Base-by-base conservation (phyloP, 2,888 invertebrate genomes). In the Eurois occulta region DNA sequence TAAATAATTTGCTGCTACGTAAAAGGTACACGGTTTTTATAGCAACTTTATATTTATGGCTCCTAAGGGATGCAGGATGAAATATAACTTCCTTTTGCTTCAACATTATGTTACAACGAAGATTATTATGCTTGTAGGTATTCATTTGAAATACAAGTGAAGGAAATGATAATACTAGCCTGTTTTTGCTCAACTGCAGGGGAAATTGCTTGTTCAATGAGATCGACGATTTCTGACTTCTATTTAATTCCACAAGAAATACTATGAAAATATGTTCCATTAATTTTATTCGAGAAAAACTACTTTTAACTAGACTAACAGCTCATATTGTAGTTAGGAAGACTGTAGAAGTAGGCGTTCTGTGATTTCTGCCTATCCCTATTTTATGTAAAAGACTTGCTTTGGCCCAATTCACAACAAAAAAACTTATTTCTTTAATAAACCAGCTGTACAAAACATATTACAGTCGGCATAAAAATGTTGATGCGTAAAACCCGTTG, bases 21-120 rank as follows among this genome's bases (percentile, higher is more conserved):
- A 52, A 75, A 66, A 72, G 66, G 85, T 75, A 84, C 35, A 71
- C 28, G 46, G 46, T 87, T 87, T 81, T 84, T 87, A 75, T 71
- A 55, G 32, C 64, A 75, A 71, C 58, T 67, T 70, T 60, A 79
- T 73, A 84, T 87, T 84, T 73, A 87, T 73, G 32, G 60, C 11
- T 41, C 85, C n/a, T 32, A 6, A 38, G 80, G 71, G 87, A 84
- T 68, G 73, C 43, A n/a, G n/a, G 55, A 28, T 73, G 55, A 84
- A 73, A 84, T 87, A 84, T 73, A 60, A 62, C 69, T 80, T 80
- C 70, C 60, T 80, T 73, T 73, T 62, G 43, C 58, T 69, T 48
- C 35, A 62, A 68, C 71, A 76, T 74, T 69, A 76, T 85, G 65
- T 72, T 76, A 84, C 32, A 60, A 71, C 64, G 60, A 35, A 71